These are phyloP conservation scores for Phyllotreta striolata DNA, from an alignment of 2,888 invertebrate species.

Conservation along the genomic window DNA sequence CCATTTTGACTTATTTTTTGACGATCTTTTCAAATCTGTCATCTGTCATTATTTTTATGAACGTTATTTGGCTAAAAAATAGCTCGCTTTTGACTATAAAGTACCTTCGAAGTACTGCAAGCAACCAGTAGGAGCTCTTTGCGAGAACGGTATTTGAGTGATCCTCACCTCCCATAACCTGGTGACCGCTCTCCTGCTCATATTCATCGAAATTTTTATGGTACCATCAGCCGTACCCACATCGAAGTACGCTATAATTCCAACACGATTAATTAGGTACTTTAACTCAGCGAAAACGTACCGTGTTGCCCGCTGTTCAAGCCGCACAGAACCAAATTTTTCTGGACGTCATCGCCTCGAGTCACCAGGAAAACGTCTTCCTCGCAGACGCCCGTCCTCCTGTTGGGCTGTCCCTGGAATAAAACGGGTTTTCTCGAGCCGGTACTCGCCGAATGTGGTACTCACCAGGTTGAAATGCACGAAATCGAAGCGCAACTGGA, in stretches of 20 bases:
- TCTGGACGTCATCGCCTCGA: conserved; percentile 66
- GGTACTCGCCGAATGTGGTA: too few species aligned
- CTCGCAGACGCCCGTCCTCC: conserved; percentile 80
- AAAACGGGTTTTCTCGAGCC: too few species aligned
- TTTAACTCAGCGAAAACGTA: conserved; percentile 56
- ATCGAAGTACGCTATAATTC: conserved; percentile 75
- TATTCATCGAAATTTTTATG: conserved; percentile 63
- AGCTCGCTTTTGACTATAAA: too few species aligned
- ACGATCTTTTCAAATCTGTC: too few species aligned
- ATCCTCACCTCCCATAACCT: conserved; percentile 83
- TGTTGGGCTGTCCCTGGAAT: conserved; percentile 83
- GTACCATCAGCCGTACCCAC: conserved; percentile 65
- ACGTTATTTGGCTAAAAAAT: too few species aligned
- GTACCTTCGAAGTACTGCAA: conserved; percentile 74
- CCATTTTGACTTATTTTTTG: too few species aligned
- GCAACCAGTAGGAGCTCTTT: conserved; percentile 80
- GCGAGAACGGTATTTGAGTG: conserved; percentile 78
- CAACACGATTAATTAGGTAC: too few species aligned
- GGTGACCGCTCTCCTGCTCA: conserved; percentile 70
- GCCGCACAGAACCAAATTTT: conserved; percentile 75
- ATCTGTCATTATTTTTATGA: too few species aligned
- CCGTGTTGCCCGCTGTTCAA: conserved; percentile 86
- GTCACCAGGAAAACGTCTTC: conserved; percentile 73
- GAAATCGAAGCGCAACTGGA: conserved; percentile 85
- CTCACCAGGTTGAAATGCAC: conserved; percentile 82